A percentile compares a stretch with the other conserved stretches of the same genome.
Evolutionary conservation across 1,140 invertebrate genomes (phyloP).

Genomic region (fruit fly (Drosophila melanogaster)): Release_6_plus_ISO1_MT NC_004354.4:12347001-12347500

Average conservation of each 20-base stretch:
- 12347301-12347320: constrained; percentile 4
- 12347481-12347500: neutral
- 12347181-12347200: neutral
- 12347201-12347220: neutral
- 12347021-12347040: neutral
- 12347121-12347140: constrained; percentile 64
- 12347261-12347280: neutral
- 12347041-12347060: constrained; percentile 2
- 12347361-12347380: constrained; percentile 11
- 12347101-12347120: constrained; percentile 65
- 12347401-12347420: constrained; percentile 7
- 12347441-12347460: neutral
- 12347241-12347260: neutral
- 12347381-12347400: constrained; percentile 23
- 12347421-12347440: neutral
- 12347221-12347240: neutral
- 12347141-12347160: constrained; percentile 73
- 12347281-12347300: constrained; percentile 8
- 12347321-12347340: constrained; percentile 26
- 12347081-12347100: constrained; percentile 49
- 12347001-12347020: constrained; percentile 7
- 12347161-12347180: constrained; percentile 48
- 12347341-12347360: constrained; percentile 29
- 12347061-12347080: neutral
- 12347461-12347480: neutral